These are phyloP conservation scores for Rhadina sibilatrix DNA, from an alignment of 2,113 vertebrate genomes.

Conservation along the genomic window DNA sequence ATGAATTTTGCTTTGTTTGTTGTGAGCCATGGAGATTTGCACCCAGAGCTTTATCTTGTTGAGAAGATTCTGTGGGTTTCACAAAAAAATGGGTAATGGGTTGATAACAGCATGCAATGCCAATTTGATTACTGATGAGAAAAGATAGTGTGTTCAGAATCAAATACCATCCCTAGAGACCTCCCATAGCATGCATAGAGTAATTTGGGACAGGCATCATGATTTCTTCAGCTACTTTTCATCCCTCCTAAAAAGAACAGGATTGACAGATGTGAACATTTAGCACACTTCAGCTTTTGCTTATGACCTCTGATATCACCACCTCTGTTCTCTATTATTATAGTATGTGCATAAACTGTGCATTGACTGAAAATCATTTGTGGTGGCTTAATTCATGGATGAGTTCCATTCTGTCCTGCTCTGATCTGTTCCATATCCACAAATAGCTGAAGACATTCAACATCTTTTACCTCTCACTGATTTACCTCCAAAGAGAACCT, in stretches of 20 bases:
- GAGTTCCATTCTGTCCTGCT: neutral
- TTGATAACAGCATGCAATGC: neutral
- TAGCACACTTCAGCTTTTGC: neutral
- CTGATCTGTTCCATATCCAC: neutral
- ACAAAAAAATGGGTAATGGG: neutral
- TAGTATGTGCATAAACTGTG: neutral
- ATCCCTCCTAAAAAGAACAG: neutral
- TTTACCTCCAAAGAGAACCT: slow-evolving; percentile 21
- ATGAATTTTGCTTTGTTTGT: neutral
- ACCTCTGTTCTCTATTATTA: slow-evolving; percentile 18
- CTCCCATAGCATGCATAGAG: fast-evolving
- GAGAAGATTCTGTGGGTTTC: neutral
- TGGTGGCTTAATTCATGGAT: neutral
- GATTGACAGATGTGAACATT: neutral
- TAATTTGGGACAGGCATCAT: neutral
- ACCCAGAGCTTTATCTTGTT: neutral
- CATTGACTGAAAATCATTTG: slow-evolving; percentile 6
- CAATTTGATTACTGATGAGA: neutral
- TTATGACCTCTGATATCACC: neutral
- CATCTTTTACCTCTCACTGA: slow-evolving; percentile 17
- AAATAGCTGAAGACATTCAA: slow-evolving; percentile 20
- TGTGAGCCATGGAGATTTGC: neutral
- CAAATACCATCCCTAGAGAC: neutral
- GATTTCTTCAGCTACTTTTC: neutral
- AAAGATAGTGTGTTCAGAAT: neutral